Percentiles rank a stretch among this genome's conserved stretches.
phyloP scores from a whole-genome alignment of 2,113 vertebrate genomes.

The Cynopterus brachyotis region DNA sequence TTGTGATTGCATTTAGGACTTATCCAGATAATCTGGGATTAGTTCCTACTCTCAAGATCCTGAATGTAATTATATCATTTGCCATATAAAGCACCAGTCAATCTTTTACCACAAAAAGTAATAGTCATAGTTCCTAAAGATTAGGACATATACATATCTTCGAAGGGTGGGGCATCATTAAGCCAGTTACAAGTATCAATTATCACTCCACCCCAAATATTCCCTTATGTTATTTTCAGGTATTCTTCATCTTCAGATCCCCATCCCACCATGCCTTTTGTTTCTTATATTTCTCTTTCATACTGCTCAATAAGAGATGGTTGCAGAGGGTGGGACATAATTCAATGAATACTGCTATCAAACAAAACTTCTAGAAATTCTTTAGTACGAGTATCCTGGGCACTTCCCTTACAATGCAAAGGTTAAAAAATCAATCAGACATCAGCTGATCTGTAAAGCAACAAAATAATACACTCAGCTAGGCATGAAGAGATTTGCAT shows the following conservation, averaged over 20 bases:
- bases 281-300: neutral
- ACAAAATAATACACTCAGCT: neutral
- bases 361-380: constrained; percentile 28
- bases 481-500: neutral
- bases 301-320: neutral
- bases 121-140: neutral
- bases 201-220: neutral
- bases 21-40: neutral
- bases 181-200: neutral
- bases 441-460: neutral
- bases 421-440: neutral
- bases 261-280: neutral
- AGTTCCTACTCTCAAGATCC: neutral
- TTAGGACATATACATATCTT: neutral
- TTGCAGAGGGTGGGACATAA: neutral
- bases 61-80: neutral
- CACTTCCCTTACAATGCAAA: neutral
- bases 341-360: neutral
- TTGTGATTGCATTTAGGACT: neutral
- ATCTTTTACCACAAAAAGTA: neutral
- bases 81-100: neutral
- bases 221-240: neutral
- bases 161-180: neutral
- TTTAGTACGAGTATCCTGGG: neutral
- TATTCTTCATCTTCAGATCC: neutral